A percentile compares a stretch with the other conserved stretches of the same genome.
Evolutionary conservation across 2,888 invertebrate genomes (phyloP).

Genomic region (Troides helena): DNA sequence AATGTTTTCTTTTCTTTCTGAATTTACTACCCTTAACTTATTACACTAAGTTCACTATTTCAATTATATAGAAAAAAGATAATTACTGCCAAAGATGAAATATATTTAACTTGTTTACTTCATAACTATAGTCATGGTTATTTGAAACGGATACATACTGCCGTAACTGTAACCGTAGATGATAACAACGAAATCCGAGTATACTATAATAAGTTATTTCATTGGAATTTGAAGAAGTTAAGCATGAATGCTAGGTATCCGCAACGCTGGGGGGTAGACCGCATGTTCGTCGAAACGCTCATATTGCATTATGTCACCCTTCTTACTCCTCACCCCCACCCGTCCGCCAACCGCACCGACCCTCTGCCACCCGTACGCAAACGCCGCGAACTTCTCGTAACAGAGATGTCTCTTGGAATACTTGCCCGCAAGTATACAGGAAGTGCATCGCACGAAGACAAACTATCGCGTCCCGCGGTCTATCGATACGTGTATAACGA

Average conservation of each 20-base stretch:
- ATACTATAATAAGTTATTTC: constrained; percentile 11
- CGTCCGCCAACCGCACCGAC: constrained; percentile 16
- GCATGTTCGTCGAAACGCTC: constrained; percentile 35
- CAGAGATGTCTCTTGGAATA: constrained; percentile 25
- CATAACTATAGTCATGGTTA: not conserved
- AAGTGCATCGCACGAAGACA: constrained; percentile 17
- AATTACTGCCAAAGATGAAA: too few species aligned
- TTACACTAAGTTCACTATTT: too few species aligned
- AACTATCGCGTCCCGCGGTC: constrained; percentile 9
- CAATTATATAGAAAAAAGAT: too few species aligned
- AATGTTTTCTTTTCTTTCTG: too few species aligned
- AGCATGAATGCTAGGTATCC: constrained; percentile 22
- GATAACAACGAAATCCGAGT: constrained; percentile 6
- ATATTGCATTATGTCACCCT: constrained; percentile 38
- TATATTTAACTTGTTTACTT: not conserved
- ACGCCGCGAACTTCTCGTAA: constrained; percentile 25
- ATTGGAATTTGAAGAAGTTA: constrained; percentile 24
- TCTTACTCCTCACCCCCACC: constrained; percentile 14
- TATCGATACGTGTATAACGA: not conserved
- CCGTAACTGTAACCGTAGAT: not conserved
- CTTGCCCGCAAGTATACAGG: constrained; percentile 23
- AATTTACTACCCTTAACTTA: too few species aligned
- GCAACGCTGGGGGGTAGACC: constrained; percentile 34
- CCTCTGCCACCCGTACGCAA: constrained; percentile 12
- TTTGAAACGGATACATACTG: not conserved